phyloP scores from a whole-genome alignment of 2,113 vertebrate species.

The Oncorhynchus gorbuscha region DNA sequence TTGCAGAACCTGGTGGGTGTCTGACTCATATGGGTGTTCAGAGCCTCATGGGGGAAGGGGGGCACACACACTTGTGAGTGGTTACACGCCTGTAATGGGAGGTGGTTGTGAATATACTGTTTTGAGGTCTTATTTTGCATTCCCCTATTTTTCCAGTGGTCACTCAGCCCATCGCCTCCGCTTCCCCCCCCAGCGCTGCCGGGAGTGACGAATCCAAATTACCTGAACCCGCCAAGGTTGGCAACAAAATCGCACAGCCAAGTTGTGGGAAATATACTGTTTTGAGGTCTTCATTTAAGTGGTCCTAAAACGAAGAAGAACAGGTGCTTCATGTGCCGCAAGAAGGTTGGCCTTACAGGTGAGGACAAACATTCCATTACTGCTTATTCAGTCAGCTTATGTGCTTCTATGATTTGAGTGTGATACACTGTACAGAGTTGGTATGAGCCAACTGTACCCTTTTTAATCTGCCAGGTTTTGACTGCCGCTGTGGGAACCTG shows the following conservation, averaged over 20 bases:
- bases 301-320: slow-evolving; percentile 85
- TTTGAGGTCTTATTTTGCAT: neutral
- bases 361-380: slow-evolving; percentile 29
- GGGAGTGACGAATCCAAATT: slow-evolving; percentile 63
- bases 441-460: neutral
- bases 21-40: neutral
- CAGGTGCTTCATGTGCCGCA: slow-evolving; percentile 84
- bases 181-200: slow-evolving; percentile 45
- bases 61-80: too few species aligned
- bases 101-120: neutral
- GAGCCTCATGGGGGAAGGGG: neutral
- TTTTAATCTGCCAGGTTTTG: slow-evolving; percentile 72
- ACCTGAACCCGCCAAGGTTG: slow-evolving; percentile 63
- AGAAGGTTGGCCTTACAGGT: slow-evolving; percentile 88
- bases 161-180: slow-evolving; percentile 56
- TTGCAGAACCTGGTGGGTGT: slow-evolving; percentile 60
- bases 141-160: slow-evolving; percentile 46
- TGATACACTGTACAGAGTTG: too few species aligned
- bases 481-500: slow-evolving; percentile 87
- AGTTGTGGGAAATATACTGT: too few species aligned
- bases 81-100: neutral
- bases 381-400: neutral
- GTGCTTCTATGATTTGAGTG: too few species aligned
- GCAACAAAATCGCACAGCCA: too few species aligned
- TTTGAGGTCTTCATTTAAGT: too few species aligned